phyloP scores from a whole-genome alignment of 2,113 vertebrate genomes.

The Illadopsis cleaveri region DNA sequence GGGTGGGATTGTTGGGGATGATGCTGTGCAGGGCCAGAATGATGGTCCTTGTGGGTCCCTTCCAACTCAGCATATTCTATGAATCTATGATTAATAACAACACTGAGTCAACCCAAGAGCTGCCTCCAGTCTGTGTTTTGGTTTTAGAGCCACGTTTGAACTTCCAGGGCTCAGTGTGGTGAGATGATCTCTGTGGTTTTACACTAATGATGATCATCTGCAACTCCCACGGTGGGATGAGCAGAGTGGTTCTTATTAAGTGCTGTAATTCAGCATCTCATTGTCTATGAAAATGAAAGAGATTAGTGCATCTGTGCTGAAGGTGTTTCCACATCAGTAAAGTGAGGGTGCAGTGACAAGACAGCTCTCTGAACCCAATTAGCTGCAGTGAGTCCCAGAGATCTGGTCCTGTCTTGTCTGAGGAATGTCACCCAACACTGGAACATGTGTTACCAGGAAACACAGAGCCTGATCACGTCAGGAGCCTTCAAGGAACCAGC shows the following conservation, averaged over 20 bases:
- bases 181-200: neutral
- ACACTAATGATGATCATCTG: neutral
- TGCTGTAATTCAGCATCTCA: neutral
- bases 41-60: neutral
- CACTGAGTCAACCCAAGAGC: neutral
- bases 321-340: neutral
- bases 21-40: neutral
- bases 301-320: neutral
- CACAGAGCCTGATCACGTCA: neutral
- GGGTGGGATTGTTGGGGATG: neutral
- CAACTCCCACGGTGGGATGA: neutral
- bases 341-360: neutral
- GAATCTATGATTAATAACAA: neutral
- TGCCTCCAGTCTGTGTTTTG: neutral
- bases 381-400: neutral
- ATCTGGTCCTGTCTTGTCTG: neutral
- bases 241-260: neutral
- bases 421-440: constrained; percentile 15
- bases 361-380: constrained; percentile 6
- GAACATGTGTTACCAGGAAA: neutral
- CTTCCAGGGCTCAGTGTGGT: neutral
- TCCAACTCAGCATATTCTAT: neutral
- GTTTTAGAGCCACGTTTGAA: neutral
- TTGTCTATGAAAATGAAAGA: constrained; percentile 1
- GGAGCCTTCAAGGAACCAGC: neutral